Percentiles rank a stretch among this genome's conserved stretches.
Conservation (phyloP, 2,113 vertebrate species). For the Varanus salvator region DNA sequence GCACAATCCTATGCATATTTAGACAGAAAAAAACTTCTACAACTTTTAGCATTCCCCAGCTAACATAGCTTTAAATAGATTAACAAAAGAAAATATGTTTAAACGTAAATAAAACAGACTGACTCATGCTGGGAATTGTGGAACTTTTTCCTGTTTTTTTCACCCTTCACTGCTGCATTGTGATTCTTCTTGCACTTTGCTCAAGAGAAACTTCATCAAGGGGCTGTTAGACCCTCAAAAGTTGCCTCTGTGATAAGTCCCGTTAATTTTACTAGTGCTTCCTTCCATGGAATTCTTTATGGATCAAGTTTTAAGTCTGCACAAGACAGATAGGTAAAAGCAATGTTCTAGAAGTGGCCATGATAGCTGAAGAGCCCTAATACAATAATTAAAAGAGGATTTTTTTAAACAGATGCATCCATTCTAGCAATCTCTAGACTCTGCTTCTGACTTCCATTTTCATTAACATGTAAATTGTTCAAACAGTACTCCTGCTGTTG, state of each 20-base stretch:
- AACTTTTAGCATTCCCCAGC: no score
- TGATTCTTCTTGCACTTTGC: neutral
- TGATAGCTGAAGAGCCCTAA: slow-evolving; percentile 8
- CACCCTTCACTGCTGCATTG: neutral
- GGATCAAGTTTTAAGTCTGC: neutral
- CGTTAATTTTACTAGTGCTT: neutral
- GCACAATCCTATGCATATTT: no score
- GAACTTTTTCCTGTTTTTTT: no score
- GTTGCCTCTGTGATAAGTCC: neutral
- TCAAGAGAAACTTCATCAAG: slow-evolving; percentile 21
- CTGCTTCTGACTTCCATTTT: slow-evolving; percentile 9
- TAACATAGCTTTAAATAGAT: no score
- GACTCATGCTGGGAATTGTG: no score
- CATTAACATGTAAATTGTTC: slow-evolving; percentile 1
- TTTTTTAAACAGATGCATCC: neutral
- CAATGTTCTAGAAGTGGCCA: neutral
- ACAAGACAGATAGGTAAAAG: rapidly evolving
- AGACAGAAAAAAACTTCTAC: no score
- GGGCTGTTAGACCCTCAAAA: slow-evolving; percentile 1
- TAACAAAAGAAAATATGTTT: no score
- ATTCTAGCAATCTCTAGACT: neutral
- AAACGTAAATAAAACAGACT: no score
- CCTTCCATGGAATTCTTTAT: neutral
- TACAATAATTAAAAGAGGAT: neutral
- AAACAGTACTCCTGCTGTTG: neutral